Base-by-base conservation (phyloP, 1,140 invertebrate genomes). In the Trachymyrmex septentrionalis region DNA sequence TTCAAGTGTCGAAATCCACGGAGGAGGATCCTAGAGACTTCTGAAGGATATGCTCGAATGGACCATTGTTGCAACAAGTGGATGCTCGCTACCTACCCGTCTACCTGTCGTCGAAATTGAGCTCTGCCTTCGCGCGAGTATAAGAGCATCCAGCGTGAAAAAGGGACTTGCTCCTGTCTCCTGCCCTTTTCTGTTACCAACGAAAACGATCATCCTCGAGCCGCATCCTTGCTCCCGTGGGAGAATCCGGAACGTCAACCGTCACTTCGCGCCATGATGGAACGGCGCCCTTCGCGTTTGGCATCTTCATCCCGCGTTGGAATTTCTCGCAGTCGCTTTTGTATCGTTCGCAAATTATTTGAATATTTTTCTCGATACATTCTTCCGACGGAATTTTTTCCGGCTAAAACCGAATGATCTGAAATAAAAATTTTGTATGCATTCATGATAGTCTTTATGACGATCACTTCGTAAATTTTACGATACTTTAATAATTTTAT, bases 171-270 rank as follows among this genome's bases (percentile, higher is more conserved):
- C 89, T 87, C 69, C 86, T 85, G 81, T 76, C 59, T 63, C 67
- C n/a, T 77, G 57, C 27, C 61, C 30, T 69, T 86, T 78, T 85
- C 78, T 69, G 34, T 86, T 86, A 63, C 69, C 44, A 80, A 86
- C 48, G 88, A 87, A 88, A 92, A 89, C 86, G 91, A 91, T 93
- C 91, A 88, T 90, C 90, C 88, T 50, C 67, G 77, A 87, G 59
- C 75, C 67, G 85, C 30, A 30, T 30, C 30, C 86, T 85, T 82
- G 87, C 69, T 73, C 80, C 12, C 34, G 61, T 48, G 48, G 77
- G 86, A 82, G 82, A 69, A 82, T 77, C 38, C 38, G 67, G 27
- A 24, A 48, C 55, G 67, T 59, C 78, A 57, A 34, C 67, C 81
- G 77, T 87, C 86, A 84, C 66, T 87, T 88, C 88, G 84, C 87